Evolutionary conservation across 1,140 invertebrate species (phyloP).

Genomic region (Drosophila sechellia): DNA sequence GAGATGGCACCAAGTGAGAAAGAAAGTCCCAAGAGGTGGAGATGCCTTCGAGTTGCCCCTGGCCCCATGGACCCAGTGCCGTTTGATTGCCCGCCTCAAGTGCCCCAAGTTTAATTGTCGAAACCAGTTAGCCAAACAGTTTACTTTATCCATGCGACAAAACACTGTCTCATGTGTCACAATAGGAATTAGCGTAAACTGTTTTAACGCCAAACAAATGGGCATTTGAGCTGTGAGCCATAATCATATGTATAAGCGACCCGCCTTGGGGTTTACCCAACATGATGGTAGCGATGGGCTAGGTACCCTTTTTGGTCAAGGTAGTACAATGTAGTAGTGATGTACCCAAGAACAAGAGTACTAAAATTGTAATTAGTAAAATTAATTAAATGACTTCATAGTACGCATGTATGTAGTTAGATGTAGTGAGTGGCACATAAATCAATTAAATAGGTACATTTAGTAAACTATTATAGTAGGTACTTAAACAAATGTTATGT

Average conservation of each 20-base stretch:
- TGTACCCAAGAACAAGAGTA: not conserved
- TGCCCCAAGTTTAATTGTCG: slow-evolving; percentile 61
- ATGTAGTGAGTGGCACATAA: too few species aligned
- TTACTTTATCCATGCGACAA: slow-evolving; percentile 62
- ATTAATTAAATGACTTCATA: too few species aligned
- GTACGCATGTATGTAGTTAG: too few species aligned
- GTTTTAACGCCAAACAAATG: slow-evolving; percentile 72
- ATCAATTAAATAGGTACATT: too few species aligned
- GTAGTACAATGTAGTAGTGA: not conserved
- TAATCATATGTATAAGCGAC: slow-evolving; percentile 22
- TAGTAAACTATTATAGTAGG: too few species aligned
- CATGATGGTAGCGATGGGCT: not conserved
- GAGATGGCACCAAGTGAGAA: slow-evolving; percentile 11
- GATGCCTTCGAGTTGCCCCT: slow-evolving; percentile 39
- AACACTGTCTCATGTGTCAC: slow-evolving; percentile 65
- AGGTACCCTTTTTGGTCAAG: slow-evolving; percentile 3
- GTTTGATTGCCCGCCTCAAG: slow-evolving; percentile 51
- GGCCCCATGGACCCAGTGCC: slow-evolving; percentile 53
- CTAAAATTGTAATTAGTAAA: too few species aligned
- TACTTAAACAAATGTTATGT: too few species aligned
- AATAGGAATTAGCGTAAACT: slow-evolving; percentile 81
- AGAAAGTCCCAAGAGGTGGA: slow-evolving; percentile 55
- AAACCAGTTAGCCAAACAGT: slow-evolving; percentile 65
- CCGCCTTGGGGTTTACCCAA: slow-evolving; percentile 41
- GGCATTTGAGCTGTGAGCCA: slow-evolving; percentile 22